These are phyloP conservation scores for Lindbergichthys nudifrons DNA, from an alignment of 2,797 vertebrate genomes.

Conservation along the genomic window DNA sequence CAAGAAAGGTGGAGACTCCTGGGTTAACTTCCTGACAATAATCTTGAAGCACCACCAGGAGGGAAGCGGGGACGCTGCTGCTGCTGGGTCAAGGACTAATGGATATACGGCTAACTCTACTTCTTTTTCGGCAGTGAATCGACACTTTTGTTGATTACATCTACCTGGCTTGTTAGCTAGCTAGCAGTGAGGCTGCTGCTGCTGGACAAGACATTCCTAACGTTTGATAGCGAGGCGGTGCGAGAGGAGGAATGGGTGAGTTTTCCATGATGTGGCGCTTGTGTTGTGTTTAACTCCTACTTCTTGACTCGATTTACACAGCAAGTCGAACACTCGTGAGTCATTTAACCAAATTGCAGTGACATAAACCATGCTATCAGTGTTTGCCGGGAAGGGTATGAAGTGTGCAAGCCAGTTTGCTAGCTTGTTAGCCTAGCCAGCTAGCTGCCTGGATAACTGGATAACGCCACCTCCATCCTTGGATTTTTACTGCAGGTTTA, in stretches of 20 bases:
- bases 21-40: constrained; percentile 82
- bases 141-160: constrained; percentile 22
- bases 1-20: constrained; percentile 87
- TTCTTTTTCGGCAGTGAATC: constrained; percentile 33
- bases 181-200: constrained; percentile 66
- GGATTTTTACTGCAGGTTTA: constrained; percentile 33
- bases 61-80: constrained; percentile 40
- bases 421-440: constrained; percentile 67
- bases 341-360: not conserved
- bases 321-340: not conserved
- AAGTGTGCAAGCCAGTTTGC: constrained; percentile 59
- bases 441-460: constrained; percentile 55
- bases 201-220: constrained; percentile 67
- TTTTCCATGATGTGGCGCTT: constrained; percentile 78
- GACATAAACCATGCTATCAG: not conserved
- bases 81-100: constrained; percentile 61
- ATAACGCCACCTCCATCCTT: constrained; percentile 62
- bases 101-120: constrained; percentile 62
- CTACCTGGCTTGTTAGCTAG: constrained; percentile 71
- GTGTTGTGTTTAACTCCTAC: constrained; percentile 7
- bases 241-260: constrained; percentile 84
- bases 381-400: constrained; percentile 19
- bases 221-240: constrained; percentile 63
- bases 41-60: constrained; percentile 64
- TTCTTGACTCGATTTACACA: not conserved